Evolutionary conservation across 2,113 vertebrate species (phyloP).

Genomic region (Falco punctatus): DNA sequence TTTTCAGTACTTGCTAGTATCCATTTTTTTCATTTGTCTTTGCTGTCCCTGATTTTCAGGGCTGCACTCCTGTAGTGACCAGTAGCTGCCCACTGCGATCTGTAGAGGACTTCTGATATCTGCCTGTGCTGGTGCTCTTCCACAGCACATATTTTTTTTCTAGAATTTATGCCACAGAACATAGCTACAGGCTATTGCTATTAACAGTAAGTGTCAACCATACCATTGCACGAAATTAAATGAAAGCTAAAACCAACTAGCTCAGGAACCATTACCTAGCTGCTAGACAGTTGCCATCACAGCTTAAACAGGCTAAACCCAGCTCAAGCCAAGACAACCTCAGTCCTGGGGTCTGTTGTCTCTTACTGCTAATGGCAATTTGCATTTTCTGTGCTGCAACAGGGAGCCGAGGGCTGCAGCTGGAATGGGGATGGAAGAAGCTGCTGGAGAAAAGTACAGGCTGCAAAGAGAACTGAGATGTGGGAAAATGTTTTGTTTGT

Average conservation of each 20-base stretch:
- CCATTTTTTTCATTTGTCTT: neutral
- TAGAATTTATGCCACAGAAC: neutral
- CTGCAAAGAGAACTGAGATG: neutral
- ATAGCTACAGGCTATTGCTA: neutral
- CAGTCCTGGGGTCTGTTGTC: neutral
- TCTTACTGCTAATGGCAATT: neutral
- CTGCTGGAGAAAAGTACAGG: neutral
- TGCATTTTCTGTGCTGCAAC: neutral
- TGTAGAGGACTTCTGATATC: neutral
- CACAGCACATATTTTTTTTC: neutral
- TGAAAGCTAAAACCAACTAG: neutral
- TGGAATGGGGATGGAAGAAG: neutral
- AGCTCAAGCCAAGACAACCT: neutral
- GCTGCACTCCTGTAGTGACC: neutral
- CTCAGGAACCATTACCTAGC: neutral
- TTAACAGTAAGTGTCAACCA: neutral
- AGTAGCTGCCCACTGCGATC: neutral
- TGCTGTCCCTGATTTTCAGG: neutral
- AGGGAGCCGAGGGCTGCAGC: fast-evolving
- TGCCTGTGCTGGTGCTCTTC: neutral
- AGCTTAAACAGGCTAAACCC: neutral
- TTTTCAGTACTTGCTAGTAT: neutral
- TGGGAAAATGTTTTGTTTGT: neutral
- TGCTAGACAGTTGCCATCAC: neutral
- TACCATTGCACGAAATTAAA: neutral